A percentile compares a stretch with the other conserved stretches of the same genome.
Evolutionary conservation across 2,113 vertebrate species (phyloP).

Genomic region (Glaucidium brasilianum): DNA sequence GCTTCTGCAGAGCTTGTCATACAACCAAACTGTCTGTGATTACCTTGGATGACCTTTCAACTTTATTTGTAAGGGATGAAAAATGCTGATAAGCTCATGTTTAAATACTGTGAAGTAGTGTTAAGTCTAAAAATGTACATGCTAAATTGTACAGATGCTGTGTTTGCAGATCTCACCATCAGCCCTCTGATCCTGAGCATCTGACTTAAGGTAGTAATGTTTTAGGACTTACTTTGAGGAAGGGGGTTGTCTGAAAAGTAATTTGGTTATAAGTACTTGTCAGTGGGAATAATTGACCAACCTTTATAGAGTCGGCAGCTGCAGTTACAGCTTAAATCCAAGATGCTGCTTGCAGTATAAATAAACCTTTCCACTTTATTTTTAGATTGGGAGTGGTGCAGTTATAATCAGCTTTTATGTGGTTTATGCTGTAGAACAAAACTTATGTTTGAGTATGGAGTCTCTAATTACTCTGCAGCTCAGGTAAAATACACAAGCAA

Average conservation of each 20-base stretch:
- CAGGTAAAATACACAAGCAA: background rate
- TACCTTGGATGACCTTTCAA: background rate
- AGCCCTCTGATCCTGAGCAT: background rate
- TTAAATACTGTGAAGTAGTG: background rate
- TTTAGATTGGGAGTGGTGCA: constrained; percentile 50
- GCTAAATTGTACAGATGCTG: background rate
- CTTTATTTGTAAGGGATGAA: background rate
- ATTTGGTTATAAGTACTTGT: background rate
- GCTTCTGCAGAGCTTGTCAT: background rate
- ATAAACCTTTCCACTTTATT: constrained; percentile 61
- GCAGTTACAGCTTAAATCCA: constrained; percentile 7
- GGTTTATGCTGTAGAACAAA: constrained; percentile 13
- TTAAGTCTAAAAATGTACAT: background rate
- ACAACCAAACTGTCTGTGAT: background rate
- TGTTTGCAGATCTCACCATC: background rate
- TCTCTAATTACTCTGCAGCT: background rate
- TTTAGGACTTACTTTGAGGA: background rate
- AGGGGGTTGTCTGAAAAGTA: background rate
- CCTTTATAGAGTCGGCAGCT: background rate
- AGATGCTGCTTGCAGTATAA: constrained; percentile 50
- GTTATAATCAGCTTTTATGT: constrained; percentile 54
- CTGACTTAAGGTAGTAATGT: background rate
- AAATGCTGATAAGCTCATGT: background rate
- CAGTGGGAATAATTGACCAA: background rate
- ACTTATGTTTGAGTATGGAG: background rate